Base-by-base conservation (phyloP, 2,888 invertebrate species). In the Acrobasis consociella region DNA sequence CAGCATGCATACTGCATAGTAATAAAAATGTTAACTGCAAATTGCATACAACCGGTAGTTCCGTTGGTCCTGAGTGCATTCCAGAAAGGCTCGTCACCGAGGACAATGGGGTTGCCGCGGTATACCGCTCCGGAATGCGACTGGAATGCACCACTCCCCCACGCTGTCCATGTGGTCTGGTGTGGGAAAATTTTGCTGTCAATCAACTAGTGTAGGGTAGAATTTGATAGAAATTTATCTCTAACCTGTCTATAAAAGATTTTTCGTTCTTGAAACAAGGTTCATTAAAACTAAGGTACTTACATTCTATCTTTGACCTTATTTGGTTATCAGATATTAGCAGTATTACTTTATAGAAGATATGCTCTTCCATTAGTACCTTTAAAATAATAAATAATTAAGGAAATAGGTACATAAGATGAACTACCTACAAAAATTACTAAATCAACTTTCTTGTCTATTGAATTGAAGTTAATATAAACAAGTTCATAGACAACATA, bases 111-210 rank as follows among this genome's bases (percentile, higher is more conserved):
- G 72, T 80, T 72, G 82, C 80, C 83, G 81, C 75, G 76, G 78
- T 71, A 75, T 78, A 78, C 78, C 77, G 72, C 65, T 67, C 68
- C 73, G 80, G 86, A 87, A 90, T 90, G 88, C 78, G 67, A 86
- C 71, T 76, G 85, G 85, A 84, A 87, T 85, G 76, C 72, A 69
- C 73, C 65, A 42, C 62, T 72, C 68, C 51, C 42, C 58, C 62
- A 64, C 58, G 58, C 64, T n/a, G n/a, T n/a, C n/a, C n/a, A 11
- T 46, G 7, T 46, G 16, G 10, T 52, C 52, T 56, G 22, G 9
- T 16, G 17, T 39, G 56, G 42, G 11, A 11, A 56, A 13, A 11
- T 56, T 39, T 55, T 39, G 39, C 16, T 39, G 38, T 9, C 55
- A 55, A 39, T 55, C 39, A 55, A 55, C 22, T 46, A 46, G 17